These are phyloP conservation scores for Paratrypauchen microcephalus DNA, from an alignment of 2,797 vertebrate species.

Conservation along the genomic window DNA sequence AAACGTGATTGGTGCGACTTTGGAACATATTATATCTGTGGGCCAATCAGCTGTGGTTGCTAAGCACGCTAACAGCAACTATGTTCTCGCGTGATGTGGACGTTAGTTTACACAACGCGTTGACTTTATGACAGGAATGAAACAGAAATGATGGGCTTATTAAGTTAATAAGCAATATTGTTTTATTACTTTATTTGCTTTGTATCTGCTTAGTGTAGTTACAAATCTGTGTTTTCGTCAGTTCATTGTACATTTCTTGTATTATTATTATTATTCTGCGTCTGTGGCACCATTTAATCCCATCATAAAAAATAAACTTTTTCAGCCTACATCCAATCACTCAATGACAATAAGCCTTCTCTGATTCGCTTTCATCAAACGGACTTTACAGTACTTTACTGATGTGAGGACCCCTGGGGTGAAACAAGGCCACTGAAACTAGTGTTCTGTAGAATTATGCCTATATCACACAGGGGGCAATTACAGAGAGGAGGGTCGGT, in stretches of 20 bases:
- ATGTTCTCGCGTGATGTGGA: constrained; percentile 48
- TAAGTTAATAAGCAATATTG: too few relatives aligned
- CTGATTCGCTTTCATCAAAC: background rate
- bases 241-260: too few relatives aligned
- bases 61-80: constrained; percentile 48
- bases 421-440: background rate
- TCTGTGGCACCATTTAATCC: background rate
- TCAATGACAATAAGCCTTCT: background rate
- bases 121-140: background rate
- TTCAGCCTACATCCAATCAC: background rate
- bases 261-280: background rate
- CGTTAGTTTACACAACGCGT: background rate
- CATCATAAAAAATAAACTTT: background rate
- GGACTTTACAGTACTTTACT: background rate
- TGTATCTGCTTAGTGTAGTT: too few relatives aligned
- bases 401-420: background rate
- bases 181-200: too few relatives aligned
- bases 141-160: background rate
- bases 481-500: too few relatives aligned
- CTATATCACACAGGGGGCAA: too few relatives aligned
- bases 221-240: too few relatives aligned
- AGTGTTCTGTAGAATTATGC: background rate
- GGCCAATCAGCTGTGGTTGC: constrained; percentile 61
- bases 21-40: background rate
- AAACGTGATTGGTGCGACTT: constrained; percentile 31